Evolutionary conservation across 2,888 invertebrate genomes (phyloP), one percentile per base, ranked within the genome.

Genomic region (Polia nebulosa): DNA sequence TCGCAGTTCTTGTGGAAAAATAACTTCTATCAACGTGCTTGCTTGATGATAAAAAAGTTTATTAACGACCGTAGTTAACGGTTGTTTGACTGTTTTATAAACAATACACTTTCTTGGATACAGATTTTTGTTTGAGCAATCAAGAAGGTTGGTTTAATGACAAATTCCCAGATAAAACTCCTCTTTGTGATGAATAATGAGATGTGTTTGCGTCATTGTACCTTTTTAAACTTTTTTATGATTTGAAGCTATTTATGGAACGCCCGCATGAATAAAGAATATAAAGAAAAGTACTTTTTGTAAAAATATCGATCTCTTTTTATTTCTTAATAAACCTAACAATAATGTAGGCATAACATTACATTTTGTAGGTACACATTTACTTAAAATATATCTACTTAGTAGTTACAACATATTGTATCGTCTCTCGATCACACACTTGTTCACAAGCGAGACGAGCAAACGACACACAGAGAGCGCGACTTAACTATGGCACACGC

Each of bases 401-500:
- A 93, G 95, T 95, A 95, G 95, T 93, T 95, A 95, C 95, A 92
- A 89, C 83, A 89, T 88, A 86, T 91, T 90, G 87, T 90, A 90
- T 93, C 90, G 87, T 88, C 89, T 90, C 90, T 91, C 90, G 86
- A 84, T 84, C 88, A 76, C 83, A 80, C 85, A 76, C 88, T 89
- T 87, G 85, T 62, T 76, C 80, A 82, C 83, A 88, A 89, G 87
- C 78, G 86, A 74, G 84, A 76, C 80, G 87, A 89, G 86, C 81
- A 74, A 81, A 85, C 86, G 85, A 90, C 83, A 87, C 84, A 78
- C 78, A 88, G 87, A 88, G 87, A 85, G 85, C 86, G 86, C 76
- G 82, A 82, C 74, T 81, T 81, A 76, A 78, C 66, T 82, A 79
- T 71, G 76, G 80, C 80, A 76, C 82, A 77, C 83, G 83, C 87